phyloP scores from a whole-genome alignment of 1,140 invertebrate genomes.

The Panagrolaimus sp. region DNA sequence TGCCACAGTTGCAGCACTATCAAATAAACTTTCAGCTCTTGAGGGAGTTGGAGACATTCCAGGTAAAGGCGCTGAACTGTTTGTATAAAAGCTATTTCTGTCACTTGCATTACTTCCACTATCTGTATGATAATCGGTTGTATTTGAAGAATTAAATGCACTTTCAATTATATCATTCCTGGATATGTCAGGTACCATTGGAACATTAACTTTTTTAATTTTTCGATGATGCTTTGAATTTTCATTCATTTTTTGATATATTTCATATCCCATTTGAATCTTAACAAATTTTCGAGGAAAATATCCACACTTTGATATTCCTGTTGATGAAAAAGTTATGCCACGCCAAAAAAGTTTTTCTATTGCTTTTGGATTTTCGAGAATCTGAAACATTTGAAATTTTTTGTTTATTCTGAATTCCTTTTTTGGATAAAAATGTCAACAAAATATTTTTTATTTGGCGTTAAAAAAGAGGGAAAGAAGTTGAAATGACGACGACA shows the following conservation, averaged over 20 bases:
- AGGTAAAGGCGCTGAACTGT: slow-evolving; percentile 13
- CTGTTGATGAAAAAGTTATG: slow-evolving; percentile 3
- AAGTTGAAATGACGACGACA: no score
- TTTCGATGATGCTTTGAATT: slow-evolving; percentile 1
- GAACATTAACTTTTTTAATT: slow-evolving; percentile 19
- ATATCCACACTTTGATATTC: slow-evolving; percentile 11
- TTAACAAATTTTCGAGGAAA: slow-evolving; percentile 3
- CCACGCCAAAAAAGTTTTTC: slow-evolving; percentile 11
- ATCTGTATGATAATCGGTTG: slow-evolving; percentile 13
- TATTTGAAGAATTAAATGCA: slow-evolving; percentile 12
- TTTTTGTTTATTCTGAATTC: no score
- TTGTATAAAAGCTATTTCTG: slow-evolving; percentile 3
- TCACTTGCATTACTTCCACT: slow-evolving; percentile 13
- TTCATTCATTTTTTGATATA: slow-evolving; percentile 8
- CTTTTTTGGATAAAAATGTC: no score
- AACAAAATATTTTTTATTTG: no score
- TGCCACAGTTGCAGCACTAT: slow-evolving; percentile 1
- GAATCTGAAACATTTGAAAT: neutral
- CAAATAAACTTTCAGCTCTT: slow-evolving; percentile 13
- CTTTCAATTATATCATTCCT: neutral
- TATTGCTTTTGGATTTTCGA: neutral
- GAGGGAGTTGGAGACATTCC: slow-evolving; percentile 5
- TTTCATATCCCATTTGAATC: slow-evolving; percentile 16
- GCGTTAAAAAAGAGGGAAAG: no score
- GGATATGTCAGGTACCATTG: slow-evolving; percentile 12